Percentiles rank a stretch among this genome's conserved stretches.
phyloP scores from a whole-genome alignment of 92 coral and sea anemone genomes.

The Isaurus tuberculatus region DNA sequence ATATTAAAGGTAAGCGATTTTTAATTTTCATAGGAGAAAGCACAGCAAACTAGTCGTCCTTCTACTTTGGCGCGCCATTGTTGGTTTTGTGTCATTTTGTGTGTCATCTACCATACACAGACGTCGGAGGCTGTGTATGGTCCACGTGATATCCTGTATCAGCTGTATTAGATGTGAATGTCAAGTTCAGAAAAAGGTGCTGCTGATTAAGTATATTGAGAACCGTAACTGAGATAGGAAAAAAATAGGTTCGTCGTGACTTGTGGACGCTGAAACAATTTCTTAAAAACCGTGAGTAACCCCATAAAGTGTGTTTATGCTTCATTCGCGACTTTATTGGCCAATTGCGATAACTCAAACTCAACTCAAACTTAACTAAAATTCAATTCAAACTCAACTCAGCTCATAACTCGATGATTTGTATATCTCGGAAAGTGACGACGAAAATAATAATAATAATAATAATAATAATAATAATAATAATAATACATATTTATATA shows the following conservation, averaged over 20 bases:
- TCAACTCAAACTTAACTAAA: neutral
- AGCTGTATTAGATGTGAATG: neutral
- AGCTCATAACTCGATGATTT: neutral
- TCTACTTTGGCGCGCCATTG: neutral
- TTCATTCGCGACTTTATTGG: neutral
- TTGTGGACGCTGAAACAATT: constrained; percentile 1
- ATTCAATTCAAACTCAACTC: neutral
- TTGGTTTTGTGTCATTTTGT: neutral
- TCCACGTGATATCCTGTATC: neutral
- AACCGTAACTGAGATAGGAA: neutral
- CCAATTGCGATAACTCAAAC: neutral
- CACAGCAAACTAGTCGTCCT: neutral
- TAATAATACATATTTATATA: too few relatives aligned
- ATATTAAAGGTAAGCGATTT: neutral
- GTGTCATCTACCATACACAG: constrained; percentile 1
- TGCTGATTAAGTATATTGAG: neutral
- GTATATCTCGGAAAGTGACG: neutral
- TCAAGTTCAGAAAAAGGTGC: neutral
- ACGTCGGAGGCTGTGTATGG: constrained; percentile 5
- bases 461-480: too few relatives aligned
- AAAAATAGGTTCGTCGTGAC: constrained; percentile 1
- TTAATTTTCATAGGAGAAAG: too few relatives aligned
- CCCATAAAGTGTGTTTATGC: neutral
- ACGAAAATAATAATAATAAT: too few relatives aligned
- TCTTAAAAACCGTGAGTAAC: neutral